Evolutionary conservation across 2,888 invertebrate species (phyloP), one percentile per base, ranked within the genome.

Genomic region (Auanema sp.): DNA sequence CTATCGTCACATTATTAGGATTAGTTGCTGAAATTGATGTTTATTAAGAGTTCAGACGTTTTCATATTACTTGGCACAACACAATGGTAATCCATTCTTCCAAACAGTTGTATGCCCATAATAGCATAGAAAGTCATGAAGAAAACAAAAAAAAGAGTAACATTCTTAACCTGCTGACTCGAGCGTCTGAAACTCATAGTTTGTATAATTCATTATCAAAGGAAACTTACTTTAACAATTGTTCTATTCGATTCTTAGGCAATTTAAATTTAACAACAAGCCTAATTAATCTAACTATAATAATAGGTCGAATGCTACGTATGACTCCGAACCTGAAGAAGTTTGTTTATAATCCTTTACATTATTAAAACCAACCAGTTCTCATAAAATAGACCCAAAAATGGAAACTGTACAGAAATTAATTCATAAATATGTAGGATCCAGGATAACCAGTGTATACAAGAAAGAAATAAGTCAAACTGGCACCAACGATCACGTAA

Each of bases 151-250:
- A 99, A 99, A 51, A 98, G 87, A 0, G 97, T 98, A 47, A 99
- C 99, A 87, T 99, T 99, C 88, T 97, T 97, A 75, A 99, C 96
- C 87, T 99, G 98, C 86, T 97, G 96, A 84, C 96, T 93, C 80
- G 98, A 98, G 65, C 98, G 92, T 85, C 97, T 97, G 86, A 84
- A 89, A n/a, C n/a, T n/a, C 16, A 54, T 54, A 23, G 11, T 54
- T n/a, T 21, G 18, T 54, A 23, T 24, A 18, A 54, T 10, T 59
- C n/a, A n/a, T n/a, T n/a, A n/a, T n/a, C n/a, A n/a, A n/a, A 11
- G 23, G 50, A 40, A 87, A 58, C 90, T 88, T 88, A 96, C 95
- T 97, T 96, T 86, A 98, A 94, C 83, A 98, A 95, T 86, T 95
- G 95, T 85, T 98, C 96, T 67, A 99, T 96, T 78, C 98, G 89